A percentile compares a stretch with the other conserved stretches of the same genome.
phyloP scores from a whole-genome alignment of 2,888 invertebrate genomes.

The Oscheius sp. region DNA sequence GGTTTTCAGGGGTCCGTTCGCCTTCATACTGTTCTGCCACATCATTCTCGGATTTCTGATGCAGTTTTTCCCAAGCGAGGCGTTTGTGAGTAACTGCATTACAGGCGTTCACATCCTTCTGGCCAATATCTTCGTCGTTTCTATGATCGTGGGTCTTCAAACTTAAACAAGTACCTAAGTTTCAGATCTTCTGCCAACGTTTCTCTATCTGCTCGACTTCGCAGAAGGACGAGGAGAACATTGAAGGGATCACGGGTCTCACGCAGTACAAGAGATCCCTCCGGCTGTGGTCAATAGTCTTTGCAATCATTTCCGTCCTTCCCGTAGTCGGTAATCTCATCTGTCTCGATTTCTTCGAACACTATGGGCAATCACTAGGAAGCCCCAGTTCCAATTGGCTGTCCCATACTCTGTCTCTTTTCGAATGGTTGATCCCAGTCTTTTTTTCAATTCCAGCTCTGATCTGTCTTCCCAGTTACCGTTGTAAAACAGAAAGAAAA shows the following conservation, averaged over 20 bases:
- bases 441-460: neutral
- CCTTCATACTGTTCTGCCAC: neutral
- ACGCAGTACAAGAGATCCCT: slow-evolving; percentile 8
- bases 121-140: neutral
- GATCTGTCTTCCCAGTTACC: slow-evolving; percentile 9
- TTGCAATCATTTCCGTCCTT: neutral
- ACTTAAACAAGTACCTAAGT: neutral
- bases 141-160: neutral
- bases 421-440: slow-evolving; percentile 15
- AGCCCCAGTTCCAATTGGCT: slow-evolving; percentile 8
- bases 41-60: neutral
- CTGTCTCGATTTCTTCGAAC: slow-evolving; percentile 5
- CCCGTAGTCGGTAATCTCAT: neutral
- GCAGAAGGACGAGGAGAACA: slow-evolving; percentile 2
- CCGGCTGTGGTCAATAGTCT: neutral
- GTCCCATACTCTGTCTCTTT: neutral
- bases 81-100: neutral
- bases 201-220: slow-evolving; percentile 16
- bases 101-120: slow-evolving; percentile 2
- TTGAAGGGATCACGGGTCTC: slow-evolving; percentile 2
- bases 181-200: slow-evolving; percentile 25
- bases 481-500: neutral
- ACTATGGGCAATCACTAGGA: neutral
- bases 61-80: neutral
- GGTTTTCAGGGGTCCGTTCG: slow-evolving; percentile 10